Base-by-base conservation (phyloP, 2,888 invertebrate genomes). In the Tupiocoris notatus region DNA sequence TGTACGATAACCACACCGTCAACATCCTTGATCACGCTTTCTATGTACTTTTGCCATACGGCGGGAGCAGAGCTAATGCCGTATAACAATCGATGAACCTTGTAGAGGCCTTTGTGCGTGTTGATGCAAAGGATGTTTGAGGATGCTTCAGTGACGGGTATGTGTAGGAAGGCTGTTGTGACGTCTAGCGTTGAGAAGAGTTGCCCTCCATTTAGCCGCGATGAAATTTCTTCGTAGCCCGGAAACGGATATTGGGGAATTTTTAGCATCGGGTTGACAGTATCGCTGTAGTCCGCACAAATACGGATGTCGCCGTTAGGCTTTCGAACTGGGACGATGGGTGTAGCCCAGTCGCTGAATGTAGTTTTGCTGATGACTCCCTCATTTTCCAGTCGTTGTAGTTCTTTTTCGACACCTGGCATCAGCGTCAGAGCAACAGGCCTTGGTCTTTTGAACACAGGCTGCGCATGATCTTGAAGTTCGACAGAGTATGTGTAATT, bases 21-120 rank as follows among this genome's bases (percentile, higher is more conserved):
- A 20, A 75, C 23, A 17, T 66, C 75, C 7, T 22, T n/a, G 16
- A 66, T 17, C 21, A 75, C 24, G 16, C 80, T 78, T 70, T 83
- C 82, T 67, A 83, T 83, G 54, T 79, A 61, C 2, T 82, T 65
- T 79, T 83, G 63, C n/a, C n/a, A n/a, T n/a, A n/a, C n/a, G n/a
- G n/a, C n/a, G n/a, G n/a, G n/a, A n/a, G n/a, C n/a, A n/a, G n/a
- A n/a, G n/a, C n/a, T n/a, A n/a, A n/a, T n/a, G n/a, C n/a, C n/a
- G n/a, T n/a, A n/a, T n/a, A n/a, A n/a, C n/a, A n/a, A n/a, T n/a
- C n/a, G n/a, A n/a, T n/a, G n/a, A n/a, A n/a, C n/a, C n/a, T n/a
- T n/a, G n/a, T n/a, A n/a, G n/a, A n/a, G n/a, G n/a, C n/a, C n/a
- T n/a, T n/a, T n/a, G n/a, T n/a, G n/a, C n/a, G n/a, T n/a, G 39